These are phyloP conservation scores for Luidia sarsii DNA, from an alignment of 53 echinoderm and acorn worm species.

Conservation along the genomic window DNA sequence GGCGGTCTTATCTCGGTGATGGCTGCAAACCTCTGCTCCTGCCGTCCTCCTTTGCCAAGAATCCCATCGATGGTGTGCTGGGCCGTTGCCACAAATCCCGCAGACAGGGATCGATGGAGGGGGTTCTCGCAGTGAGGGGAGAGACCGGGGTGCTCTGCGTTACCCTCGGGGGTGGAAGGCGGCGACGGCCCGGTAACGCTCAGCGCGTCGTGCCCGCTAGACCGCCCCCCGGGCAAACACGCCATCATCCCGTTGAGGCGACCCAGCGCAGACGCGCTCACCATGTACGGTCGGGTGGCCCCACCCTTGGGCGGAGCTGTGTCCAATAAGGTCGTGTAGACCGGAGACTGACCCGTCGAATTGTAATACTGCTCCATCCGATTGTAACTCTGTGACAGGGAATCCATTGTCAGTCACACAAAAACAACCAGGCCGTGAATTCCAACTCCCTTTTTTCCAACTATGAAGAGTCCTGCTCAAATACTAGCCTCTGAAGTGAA, in stretches of 20 bases:
- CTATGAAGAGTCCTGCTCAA: no score
- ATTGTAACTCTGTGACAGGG: constrained; percentile 28
- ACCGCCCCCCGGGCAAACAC: constrained; percentile 30
- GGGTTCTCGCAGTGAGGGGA: neutral
- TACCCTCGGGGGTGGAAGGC: constrained; percentile 5
- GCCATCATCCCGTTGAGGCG: constrained; percentile 54
- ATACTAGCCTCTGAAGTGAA: neutral
- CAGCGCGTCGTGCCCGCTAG: neutral
- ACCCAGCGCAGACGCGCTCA: constrained; percentile 49
- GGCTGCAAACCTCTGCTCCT: no score
- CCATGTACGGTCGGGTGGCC: constrained; percentile 38
- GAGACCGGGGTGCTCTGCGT: neutral
- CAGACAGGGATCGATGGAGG: neutral
- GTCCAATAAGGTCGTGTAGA: constrained; percentile 26
- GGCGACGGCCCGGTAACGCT: neutral
- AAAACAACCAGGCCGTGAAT: neutral
- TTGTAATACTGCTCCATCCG: constrained; percentile 40
- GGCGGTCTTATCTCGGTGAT: no score
- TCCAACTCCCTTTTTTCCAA: no score
- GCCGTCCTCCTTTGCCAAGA: constrained; percentile 48
- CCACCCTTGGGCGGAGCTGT: constrained; percentile 3
- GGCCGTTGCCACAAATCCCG: constrained; percentile 1
- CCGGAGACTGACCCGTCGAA: constrained; percentile 17
- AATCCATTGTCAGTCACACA: constrained; percentile 9
- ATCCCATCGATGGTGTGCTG: constrained; percentile 65